A percentile compares a stretch with the other conserved stretches of the same genome.
Conservation (phyloP, 2,797 vertebrate species). For the Micromesistius poutassou region DNA sequence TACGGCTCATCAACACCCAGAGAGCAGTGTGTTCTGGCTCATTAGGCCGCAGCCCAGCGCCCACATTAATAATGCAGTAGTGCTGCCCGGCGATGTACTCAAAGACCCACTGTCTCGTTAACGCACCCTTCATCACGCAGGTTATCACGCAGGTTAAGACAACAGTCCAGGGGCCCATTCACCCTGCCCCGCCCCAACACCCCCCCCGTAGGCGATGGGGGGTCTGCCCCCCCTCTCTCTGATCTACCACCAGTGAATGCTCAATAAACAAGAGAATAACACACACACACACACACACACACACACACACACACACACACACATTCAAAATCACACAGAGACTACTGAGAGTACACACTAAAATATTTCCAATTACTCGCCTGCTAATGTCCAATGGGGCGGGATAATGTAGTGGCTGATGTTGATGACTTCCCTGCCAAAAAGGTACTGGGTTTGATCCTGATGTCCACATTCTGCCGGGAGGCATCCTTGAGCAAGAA, state of each 20-base stretch:
- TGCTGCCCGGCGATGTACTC: slow-evolving; percentile 52
- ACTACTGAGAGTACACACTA: neutral
- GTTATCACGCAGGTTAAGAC: slow-evolving; percentile 68
- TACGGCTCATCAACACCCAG: slow-evolving; percentile 64
- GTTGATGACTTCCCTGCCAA: neutral
- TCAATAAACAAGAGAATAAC: neutral
- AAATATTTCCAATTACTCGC: neutral
- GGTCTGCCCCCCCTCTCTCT: slow-evolving; percentile 26
- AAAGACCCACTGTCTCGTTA: slow-evolving; percentile 66
- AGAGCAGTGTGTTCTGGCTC: slow-evolving; percentile 61
- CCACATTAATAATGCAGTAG: slow-evolving; percentile 70
- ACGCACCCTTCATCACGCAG: slow-evolving; percentile 67
- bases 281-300: neutral
- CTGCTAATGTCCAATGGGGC: neutral
- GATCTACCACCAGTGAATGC: too few relatives aligned
- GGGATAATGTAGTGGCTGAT: neutral
- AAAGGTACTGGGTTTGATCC: neutral
- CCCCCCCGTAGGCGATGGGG: neutral
- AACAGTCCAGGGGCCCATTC: slow-evolving; percentile 55
- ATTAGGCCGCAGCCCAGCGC: slow-evolving; percentile 70
- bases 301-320: neutral
- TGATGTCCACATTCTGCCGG: neutral
- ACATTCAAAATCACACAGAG: neutral
- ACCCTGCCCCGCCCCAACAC: slow-evolving; percentile 23
- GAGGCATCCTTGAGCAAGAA: neutral